Percentiles rank a stretch among this genome's conserved stretches.
phyloP scores from a whole-genome alignment of 1,140 invertebrate genomes.

The Heliothis virescens region DNA sequence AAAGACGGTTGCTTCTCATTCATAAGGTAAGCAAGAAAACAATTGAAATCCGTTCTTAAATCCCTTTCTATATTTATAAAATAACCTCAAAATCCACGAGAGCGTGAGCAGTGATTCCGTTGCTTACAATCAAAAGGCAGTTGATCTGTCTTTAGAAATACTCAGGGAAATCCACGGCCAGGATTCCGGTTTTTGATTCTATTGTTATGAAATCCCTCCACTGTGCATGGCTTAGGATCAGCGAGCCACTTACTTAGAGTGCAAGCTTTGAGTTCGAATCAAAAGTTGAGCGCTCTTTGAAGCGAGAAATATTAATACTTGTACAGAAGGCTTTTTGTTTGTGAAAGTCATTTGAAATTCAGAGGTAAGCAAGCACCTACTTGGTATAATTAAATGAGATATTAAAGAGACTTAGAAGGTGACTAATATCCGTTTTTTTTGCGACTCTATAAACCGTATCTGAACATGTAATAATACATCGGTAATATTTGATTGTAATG shows the following conservation, averaged over 20 bases:
- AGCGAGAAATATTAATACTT: background rate
- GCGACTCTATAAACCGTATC: no score
- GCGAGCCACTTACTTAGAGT: conserved; percentile 16
- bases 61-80: background rate
- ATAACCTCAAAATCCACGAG: conserved; percentile 2
- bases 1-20: background rate
- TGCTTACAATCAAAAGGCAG: conserved; percentile 5
- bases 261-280: conserved; percentile 11
- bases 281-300: background rate
- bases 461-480: no score
- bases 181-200: conserved; percentile 16
- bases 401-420: background rate
- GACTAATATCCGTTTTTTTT: no score
- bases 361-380: no score
- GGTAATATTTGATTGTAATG: no score
- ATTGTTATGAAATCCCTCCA: conserved; percentile 33
- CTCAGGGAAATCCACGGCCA: background rate
- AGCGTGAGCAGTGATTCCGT: background rate
- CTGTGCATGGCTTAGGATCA: background rate
- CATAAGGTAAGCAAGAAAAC: background rate
- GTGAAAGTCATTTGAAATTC: no score
- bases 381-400: no score
- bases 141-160: conserved; percentile 21
- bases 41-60: background rate
- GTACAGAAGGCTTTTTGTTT: background rate